Base-by-base conservation (phyloP, 2,888 invertebrate species). In the Nomada goodeniana region DNA sequence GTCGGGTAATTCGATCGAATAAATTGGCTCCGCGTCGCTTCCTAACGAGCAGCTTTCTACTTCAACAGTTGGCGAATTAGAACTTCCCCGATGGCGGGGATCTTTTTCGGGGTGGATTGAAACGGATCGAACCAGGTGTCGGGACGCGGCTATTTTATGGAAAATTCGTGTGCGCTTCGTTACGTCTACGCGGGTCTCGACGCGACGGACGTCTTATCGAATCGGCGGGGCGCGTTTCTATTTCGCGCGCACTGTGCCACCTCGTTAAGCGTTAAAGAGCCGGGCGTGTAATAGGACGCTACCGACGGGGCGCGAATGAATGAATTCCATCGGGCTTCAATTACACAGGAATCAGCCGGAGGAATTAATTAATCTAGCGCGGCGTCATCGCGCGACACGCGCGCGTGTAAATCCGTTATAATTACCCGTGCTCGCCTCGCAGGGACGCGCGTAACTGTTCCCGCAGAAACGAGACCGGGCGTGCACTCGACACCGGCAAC, bases 361-460 rank as follows among this genome's bases (percentile, higher is more conserved):
- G 74, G 76, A 82, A 85, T 84, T 84, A 85, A 85, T 85, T 84
- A 84, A 84, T 84, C 81, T 15, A 61, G 65, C 59, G 15, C 15
- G 47, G 52, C 60, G 75, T 57, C 61, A 67, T 76, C 61, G 59
- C 23, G 60, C 57, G 57, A 63, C 55, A 63, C 55, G 47, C 29
- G 29, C 47, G 36, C 72, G 76, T 36, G 61, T 76, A 67, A 82
- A 61, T 80, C 85, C 76, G 84, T 85, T 85, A 80, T 84, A 84
- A 85, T 85, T 82, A 69, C 70, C 55, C 69, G 61, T 79, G 44
- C 59, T 60, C 57, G 70, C 71, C 73, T 74, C 74, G 55, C 76
- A 59, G 64, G 72, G 61, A n/a, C 26, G 69, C 55, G 65, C 4
- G 55, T 76, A 76, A 81, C 75, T 61, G 80, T 83, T 70, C 26